Conservation (phyloP, 2,113 vertebrate species). For the Aspiorhynchus laticeps region DNA sequence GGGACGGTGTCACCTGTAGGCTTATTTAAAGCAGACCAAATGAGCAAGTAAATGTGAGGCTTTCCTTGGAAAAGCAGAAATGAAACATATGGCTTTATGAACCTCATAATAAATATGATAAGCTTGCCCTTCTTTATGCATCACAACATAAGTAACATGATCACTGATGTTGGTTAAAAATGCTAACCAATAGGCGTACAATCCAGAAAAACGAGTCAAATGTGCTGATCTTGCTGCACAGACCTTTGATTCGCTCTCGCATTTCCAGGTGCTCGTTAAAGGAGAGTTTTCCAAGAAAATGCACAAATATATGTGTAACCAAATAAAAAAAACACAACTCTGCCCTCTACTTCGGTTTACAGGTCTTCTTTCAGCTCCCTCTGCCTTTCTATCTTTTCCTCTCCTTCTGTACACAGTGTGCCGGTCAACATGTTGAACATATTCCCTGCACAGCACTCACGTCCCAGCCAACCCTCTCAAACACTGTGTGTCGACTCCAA, state of each 20-base stretch:
- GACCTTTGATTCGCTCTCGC: background rate
- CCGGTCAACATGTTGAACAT: background rate
- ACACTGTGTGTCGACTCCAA: background rate
- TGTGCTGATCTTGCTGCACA: background rate
- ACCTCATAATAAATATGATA: background rate
- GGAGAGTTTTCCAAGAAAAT: background rate
- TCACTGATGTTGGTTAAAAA: background rate
- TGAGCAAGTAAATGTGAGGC: background rate
- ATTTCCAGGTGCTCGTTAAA: slow-evolving; percentile 1
- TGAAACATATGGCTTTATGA: background rate
- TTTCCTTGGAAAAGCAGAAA: background rate
- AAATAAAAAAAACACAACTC: slow-evolving; percentile 14
- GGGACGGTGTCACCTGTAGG: background rate
- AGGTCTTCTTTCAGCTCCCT: background rate
- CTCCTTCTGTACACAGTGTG: slow-evolving; percentile 44
- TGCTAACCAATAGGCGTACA: background rate
- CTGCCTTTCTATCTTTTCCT: slow-evolving; percentile 10
- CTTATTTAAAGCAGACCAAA: background rate
- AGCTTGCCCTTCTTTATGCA: background rate
- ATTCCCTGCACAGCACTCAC: background rate
- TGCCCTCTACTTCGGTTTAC: background rate
- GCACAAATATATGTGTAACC: background rate
- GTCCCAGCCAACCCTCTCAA: background rate
- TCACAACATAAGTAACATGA: background rate
- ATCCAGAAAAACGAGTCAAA: background rate